Percentiles rank a stretch among this genome's conserved stretches.
These are phyloP conservation scores for Volucella bombylans DNA, from an alignment of 2,888 invertebrate genomes.

Conservation along the genomic window DNA sequence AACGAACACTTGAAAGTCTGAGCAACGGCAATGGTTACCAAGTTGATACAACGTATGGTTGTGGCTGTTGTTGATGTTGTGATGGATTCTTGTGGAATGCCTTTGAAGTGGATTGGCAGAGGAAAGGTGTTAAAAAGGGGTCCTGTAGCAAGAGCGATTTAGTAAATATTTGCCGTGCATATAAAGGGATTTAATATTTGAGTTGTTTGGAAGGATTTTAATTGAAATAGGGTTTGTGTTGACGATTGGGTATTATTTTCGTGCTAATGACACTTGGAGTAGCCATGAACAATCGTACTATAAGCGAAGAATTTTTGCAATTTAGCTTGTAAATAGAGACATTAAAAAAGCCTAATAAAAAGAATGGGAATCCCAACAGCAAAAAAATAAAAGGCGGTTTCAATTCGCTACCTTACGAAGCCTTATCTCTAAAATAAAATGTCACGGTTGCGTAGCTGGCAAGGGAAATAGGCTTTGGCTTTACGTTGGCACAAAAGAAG, in stretches of 20 bases:
- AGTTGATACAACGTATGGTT: conserved; percentile 37
- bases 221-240: background rate
- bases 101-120: conserved; percentile 10
- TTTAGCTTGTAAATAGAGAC: too few relatives aligned
- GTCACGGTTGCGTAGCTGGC: too few relatives aligned
- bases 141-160: conserved; percentile 27
- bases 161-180: conserved; percentile 28
- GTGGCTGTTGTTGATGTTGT: conserved; percentile 29
- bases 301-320: too few relatives aligned
- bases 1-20: conserved; percentile 47
- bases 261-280: too few relatives aligned
- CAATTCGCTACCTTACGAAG: too few relatives aligned
- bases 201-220: conserved; percentile 14
- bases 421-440: too few relatives aligned
- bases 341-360: too few relatives aligned
- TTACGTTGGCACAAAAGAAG: too few relatives aligned
- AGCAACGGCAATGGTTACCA: conserved; percentile 34
- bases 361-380: too few relatives aligned
- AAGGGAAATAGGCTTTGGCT: too few relatives aligned
- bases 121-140: conserved; percentile 42
- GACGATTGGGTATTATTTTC: background rate
- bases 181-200: conserved; percentile 20
- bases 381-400: too few relatives aligned
- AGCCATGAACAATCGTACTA: too few relatives aligned
- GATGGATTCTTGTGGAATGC: conserved; percentile 11